Base-by-base conservation (phyloP, 2,888 invertebrate genomes). In the Trypoxylon attenuatum region DNA sequence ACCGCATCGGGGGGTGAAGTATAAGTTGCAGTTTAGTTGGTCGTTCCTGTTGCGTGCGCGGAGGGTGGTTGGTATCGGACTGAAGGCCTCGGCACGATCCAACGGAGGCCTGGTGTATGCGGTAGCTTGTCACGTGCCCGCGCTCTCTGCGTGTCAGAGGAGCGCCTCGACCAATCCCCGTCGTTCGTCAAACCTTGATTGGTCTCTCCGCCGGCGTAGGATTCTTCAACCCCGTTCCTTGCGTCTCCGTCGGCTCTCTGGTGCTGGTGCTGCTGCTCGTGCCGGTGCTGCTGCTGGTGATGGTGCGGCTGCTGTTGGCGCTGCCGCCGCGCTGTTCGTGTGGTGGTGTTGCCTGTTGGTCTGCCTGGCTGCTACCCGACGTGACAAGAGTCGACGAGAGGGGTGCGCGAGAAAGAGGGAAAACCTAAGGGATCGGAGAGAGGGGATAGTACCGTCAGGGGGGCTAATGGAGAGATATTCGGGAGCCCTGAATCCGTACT, bases 171-270 rank as follows among this genome's bases (percentile, higher is more conserved):
- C 87, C 87, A 87, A 87, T 87, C 86, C 85, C 84, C 84, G 84
- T 82, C 86, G 86, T 87, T 85, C 87, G 87, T 87, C 89, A 89
- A 89, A 88, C 89, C 89, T 89, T 89, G 89, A 89, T 89, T 89
- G 89, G 89, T 88, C 88, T 89, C 88, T 88, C 88, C 77, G 81
- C 79, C 82, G 80, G 80, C 82, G 82, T 83, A 79, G 84, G 83
- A 87, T 84, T 84, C 86, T 86, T 86, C 85, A 84, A 86, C 85
- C 86, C 87, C 83, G 87, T 85, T 85, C 82, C 77, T 80, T 62
- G 63, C 77, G 74, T 71, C 82, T 78, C 78, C 77, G 77, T 74
- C 67, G 77, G 77, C 55, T 71, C 63, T 61, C 57, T 39, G 60
- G 47, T 64, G 42, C 57, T 56, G 58, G 53, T 47, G 61, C 43